Evolutionary conservation across 2,113 vertebrate species (phyloP).

Genomic region (Callipepla squamata): DNA sequence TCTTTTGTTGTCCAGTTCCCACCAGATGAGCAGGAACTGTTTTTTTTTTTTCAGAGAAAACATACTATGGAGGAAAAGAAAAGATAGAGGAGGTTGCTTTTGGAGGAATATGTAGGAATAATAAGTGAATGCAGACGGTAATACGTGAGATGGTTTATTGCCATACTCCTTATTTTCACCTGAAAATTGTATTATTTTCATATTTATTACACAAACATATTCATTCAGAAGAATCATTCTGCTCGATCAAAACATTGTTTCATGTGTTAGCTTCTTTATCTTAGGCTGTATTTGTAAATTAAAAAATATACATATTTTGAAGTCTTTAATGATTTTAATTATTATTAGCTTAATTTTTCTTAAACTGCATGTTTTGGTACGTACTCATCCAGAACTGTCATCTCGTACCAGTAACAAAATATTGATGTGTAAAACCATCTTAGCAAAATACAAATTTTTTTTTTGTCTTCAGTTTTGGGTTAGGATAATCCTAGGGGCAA

Average conservation of each 20-base stretch:
- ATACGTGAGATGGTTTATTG: not conserved
- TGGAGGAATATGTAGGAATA: not conserved
- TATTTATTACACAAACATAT: not conserved
- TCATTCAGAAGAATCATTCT: not conserved
- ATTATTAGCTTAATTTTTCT: not conserved
- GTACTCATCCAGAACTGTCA: not conserved
- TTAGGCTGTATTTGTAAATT: not conserved
- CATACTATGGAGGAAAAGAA: not conserved
- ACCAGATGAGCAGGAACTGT: not conserved
- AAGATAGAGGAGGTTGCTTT: not conserved
- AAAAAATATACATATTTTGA: not conserved
- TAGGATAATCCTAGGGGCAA: not conserved
- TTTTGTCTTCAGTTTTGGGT: not conserved
- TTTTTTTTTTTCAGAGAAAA: not conserved
- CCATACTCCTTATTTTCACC: not conserved
- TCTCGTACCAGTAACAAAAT: not conserved
- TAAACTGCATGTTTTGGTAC: not conserved
- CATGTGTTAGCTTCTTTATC: not conserved
- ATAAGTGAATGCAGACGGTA: not conserved
- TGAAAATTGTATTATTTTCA: not conserved
- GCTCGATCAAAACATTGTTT: not conserved
- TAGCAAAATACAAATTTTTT: not conserved
- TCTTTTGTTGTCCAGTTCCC: not conserved
- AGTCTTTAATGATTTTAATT: not conserved
- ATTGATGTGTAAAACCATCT: not conserved